Conservation (phyloP, 2,888 invertebrate genomes). For the Anthoptus insignis region DNA sequence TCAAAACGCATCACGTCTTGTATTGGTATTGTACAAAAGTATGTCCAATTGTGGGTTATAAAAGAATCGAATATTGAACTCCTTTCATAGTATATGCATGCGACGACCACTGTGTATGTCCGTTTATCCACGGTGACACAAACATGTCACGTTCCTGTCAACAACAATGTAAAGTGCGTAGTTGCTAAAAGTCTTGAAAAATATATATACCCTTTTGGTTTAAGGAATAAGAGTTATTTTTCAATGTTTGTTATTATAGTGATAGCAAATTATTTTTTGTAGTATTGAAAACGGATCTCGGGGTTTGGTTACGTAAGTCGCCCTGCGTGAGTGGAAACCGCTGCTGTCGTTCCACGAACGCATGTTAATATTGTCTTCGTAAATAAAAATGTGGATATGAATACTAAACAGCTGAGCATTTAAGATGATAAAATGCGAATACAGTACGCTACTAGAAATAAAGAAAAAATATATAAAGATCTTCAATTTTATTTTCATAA, state of each 20-base stretch:
- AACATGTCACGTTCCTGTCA: slow-evolving; percentile 72
- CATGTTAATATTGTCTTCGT: slow-evolving; percentile 69
- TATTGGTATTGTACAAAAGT: slow-evolving; percentile 35
- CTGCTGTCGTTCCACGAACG: slow-evolving; percentile 57
- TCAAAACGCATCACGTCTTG: slow-evolving; percentile 17
- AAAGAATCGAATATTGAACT: slow-evolving; percentile 43
- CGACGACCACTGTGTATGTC: slow-evolving; percentile 67
- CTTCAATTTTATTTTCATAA: too few relatives aligned
- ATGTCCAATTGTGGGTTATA: slow-evolving; percentile 35
- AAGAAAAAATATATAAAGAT: too few relatives aligned
- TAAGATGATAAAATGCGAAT: background rate
- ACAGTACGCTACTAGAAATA: too few relatives aligned
- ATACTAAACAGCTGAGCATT: slow-evolving; percentile 6
- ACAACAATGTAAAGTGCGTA: slow-evolving; percentile 46
- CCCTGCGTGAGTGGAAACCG: slow-evolving; percentile 74
- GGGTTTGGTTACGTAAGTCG: slow-evolving; percentile 72
- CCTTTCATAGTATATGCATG: slow-evolving; percentile 61
- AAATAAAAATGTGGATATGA: slow-evolving; percentile 36
- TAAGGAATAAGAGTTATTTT: slow-evolving; percentile 44
- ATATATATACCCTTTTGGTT: slow-evolving; percentile 14
- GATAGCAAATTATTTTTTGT: slow-evolving; percentile 46
- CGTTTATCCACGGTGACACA: slow-evolving; percentile 81
- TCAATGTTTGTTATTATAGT: slow-evolving; percentile 37
- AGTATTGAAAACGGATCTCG: slow-evolving; percentile 63
- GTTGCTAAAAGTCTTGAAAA: background rate